phyloP scores from a whole-genome alignment of 2,888 invertebrate genomes.

The Nomada fabriciana region DNA sequence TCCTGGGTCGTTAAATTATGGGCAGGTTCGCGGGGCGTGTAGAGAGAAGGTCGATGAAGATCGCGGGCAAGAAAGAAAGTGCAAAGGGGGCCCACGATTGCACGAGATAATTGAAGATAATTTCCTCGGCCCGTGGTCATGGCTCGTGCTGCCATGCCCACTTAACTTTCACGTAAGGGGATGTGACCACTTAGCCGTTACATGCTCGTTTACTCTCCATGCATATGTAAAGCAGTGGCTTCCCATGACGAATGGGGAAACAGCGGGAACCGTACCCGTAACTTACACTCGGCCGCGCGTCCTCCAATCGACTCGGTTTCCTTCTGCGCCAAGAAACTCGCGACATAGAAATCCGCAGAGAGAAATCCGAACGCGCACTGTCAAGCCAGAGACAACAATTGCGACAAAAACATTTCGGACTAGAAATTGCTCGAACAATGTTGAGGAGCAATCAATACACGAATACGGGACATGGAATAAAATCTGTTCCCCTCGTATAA shows the following conservation, averaged over 20 bases:
- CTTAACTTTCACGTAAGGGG: constrained; percentile 81
- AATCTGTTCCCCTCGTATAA: too few relatives aligned
- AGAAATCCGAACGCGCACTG: not conserved
- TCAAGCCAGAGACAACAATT: not conserved
- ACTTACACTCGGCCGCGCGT: constrained; percentile 60
- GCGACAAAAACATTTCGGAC: not conserved
- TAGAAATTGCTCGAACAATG: not conserved
- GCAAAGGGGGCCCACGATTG: constrained; percentile 62
- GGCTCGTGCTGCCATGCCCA: constrained; percentile 79
- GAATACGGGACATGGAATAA: too few relatives aligned
- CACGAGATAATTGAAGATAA: constrained; percentile 80
- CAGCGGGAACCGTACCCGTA: constrained; percentile 62
- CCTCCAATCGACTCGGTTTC: constrained; percentile 31
- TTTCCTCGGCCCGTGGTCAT: constrained; percentile 76
- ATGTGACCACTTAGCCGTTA: constrained; percentile 78
- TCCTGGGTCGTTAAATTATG: constrained; percentile 5
- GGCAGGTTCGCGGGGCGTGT: not conserved
- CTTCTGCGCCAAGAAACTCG: constrained; percentile 2
- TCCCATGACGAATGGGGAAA: constrained; percentile 73
- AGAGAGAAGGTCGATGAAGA: constrained; percentile 18
- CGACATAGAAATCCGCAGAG: not conserved
- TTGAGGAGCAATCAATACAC: not conserved
- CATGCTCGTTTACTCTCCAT: constrained; percentile 79
- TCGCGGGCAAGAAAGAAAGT: constrained; percentile 10
- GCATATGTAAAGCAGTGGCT: constrained; percentile 74